Conservation (phyloP, 2,888 invertebrate species). For the Seira ritae region DNA sequence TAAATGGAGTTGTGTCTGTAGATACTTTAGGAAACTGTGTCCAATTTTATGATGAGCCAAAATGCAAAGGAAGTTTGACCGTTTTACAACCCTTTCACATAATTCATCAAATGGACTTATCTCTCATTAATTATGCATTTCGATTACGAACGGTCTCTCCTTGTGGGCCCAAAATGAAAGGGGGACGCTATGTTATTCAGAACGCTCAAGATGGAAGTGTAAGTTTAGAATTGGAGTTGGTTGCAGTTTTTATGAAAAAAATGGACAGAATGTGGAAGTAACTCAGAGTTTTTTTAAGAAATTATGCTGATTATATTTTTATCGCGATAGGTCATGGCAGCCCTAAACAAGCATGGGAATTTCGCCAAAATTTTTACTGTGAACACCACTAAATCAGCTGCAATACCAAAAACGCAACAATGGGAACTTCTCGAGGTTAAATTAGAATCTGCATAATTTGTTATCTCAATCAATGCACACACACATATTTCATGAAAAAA, state of each 20-base stretch:
- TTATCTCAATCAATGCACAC: no score
- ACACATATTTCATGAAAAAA: no score
- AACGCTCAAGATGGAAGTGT: slow-evolving; percentile 66
- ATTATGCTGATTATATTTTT: not conserved
- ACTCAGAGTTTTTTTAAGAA: not conserved
- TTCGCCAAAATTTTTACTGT: slow-evolving; percentile 59
- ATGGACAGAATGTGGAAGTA: not conserved
- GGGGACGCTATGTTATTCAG: slow-evolving; percentile 64
- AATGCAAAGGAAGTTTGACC: slow-evolving; percentile 62
- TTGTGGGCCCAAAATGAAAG: slow-evolving; percentile 64
- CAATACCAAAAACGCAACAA: slow-evolving; percentile 63
- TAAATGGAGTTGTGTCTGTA: slow-evolving; percentile 49
- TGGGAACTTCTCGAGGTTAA: slow-evolving; percentile 67
- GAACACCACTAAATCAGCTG: slow-evolving; percentile 49
- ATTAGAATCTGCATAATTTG: no score
- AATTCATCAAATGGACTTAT: slow-evolving; percentile 67
- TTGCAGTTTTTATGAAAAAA: slow-evolving; percentile 10
- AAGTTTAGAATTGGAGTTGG: slow-evolving; percentile 7
- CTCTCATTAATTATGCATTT: slow-evolving; percentile 64
- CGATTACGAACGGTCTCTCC: slow-evolving; percentile 57
- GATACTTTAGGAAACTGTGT: slow-evolving; percentile 65
- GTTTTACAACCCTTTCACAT: slow-evolving; percentile 66
- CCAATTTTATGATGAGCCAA: slow-evolving; percentile 65
- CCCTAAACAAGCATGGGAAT: slow-evolving; percentile 60
- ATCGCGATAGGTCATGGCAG: slow-evolving; percentile 53